Conservation (phyloP, 2,888 invertebrate genomes). For the Nephrotoma flavescens region DNA sequence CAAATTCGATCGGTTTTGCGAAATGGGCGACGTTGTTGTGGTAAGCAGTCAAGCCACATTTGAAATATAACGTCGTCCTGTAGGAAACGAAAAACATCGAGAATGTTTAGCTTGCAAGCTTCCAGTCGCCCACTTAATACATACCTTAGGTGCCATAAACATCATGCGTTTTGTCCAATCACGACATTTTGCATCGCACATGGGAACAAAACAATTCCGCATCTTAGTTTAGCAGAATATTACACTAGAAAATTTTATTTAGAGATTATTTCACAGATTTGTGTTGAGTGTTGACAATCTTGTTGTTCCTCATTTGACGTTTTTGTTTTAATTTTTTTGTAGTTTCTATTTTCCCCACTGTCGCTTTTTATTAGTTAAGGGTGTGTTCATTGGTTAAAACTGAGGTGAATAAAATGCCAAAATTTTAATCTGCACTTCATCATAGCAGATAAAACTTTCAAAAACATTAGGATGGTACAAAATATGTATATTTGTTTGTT, state of each 20-base stretch:
- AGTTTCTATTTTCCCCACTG: not conserved
- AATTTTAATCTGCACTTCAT: no score
- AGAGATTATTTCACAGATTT: not conserved
- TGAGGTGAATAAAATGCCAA: no score
- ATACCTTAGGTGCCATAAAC: conserved; percentile 20
- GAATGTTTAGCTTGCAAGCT: not conserved
- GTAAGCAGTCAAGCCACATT: conserved; percentile 16
- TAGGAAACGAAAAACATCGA: not conserved
- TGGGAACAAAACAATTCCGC: conserved; percentile 20
- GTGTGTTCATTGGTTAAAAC: no score
- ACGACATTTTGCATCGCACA: conserved; percentile 17
- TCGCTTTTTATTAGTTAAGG: not conserved
- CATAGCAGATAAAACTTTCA: no score
- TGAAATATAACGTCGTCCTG: conserved; percentile 16
- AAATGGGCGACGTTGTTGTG: conserved; percentile 17
- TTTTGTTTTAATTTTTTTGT: not conserved
- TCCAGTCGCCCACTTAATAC: not conserved
- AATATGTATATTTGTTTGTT: no score
- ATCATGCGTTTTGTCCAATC: conserved; percentile 15
- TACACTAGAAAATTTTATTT: not conserved
- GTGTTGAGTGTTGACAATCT: not conserved
- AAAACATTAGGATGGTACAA: no score
- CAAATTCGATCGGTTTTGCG: conserved; percentile 19
- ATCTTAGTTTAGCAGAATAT: conserved; percentile 11
- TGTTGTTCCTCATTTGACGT: not conserved